Evolutionary conservation across 1,140 invertebrate genomes (phyloP).

Genomic region (Drosophila orosa): DNA sequence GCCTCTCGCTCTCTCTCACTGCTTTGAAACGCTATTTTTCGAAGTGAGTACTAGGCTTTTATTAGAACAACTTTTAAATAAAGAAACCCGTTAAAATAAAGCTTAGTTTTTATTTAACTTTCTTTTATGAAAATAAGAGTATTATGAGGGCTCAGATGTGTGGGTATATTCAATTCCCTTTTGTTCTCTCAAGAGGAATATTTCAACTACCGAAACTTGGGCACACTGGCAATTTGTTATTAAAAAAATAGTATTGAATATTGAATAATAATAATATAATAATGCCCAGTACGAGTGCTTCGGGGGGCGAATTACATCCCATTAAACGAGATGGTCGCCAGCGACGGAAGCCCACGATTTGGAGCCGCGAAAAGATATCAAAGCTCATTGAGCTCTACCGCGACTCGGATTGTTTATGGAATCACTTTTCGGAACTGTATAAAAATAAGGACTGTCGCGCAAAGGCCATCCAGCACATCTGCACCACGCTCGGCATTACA

Average conservation of each 20-base stretch:
- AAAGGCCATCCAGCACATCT: slow-evolving; percentile 71
- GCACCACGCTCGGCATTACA: slow-evolving; percentile 54
- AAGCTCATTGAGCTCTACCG: slow-evolving; percentile 76
- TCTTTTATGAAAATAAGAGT: not conserved
- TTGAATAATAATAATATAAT: slow-evolving; percentile 6
- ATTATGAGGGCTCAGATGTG: too few relatives aligned
- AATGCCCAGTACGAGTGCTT: slow-evolving; percentile 26
- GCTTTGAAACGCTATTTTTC: too few relatives aligned
- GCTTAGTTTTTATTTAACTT: not conserved
- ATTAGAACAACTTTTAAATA: not conserved
- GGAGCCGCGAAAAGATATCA: slow-evolving; percentile 74
- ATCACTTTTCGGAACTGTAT: slow-evolving; percentile 69
- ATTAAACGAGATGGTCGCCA: slow-evolving; percentile 22
- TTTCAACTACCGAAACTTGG: not conserved
- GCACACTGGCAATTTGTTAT: slow-evolving; percentile 7
- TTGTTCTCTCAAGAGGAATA: not conserved
- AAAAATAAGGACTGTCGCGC: slow-evolving; percentile 72
- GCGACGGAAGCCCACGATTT: slow-evolving; percentile 60
- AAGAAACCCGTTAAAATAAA: not conserved
- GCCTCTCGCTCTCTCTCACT: too few relatives aligned
- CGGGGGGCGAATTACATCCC: not conserved
- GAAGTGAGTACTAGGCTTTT: too few relatives aligned
- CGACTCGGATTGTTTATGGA: slow-evolving; percentile 78
- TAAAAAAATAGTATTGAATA: too few relatives aligned
- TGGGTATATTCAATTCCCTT: not conserved